phyloP scores from a whole-genome alignment of 53 echinoderm and acorn worm genomes.

The Zoroaster sp. region DNA sequence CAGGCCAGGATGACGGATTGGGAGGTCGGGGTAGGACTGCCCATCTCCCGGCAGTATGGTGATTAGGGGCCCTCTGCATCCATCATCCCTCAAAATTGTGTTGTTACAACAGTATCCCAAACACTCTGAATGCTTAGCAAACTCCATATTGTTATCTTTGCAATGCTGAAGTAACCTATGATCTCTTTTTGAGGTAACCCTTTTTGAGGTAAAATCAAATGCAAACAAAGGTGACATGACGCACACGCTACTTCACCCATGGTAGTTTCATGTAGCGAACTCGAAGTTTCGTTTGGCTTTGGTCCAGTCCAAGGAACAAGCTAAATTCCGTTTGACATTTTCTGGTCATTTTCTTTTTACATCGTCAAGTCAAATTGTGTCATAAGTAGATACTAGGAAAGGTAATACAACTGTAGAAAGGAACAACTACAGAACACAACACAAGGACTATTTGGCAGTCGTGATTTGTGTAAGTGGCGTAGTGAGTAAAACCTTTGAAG shows the following conservation, averaged over 20 bases:
- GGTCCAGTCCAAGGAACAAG: too few relatives aligned
- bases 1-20: not conserved
- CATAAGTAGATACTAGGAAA: too few relatives aligned
- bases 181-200: not conserved
- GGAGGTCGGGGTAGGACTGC: not conserved
- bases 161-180: conserved; percentile 16
- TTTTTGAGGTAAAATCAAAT: not conserved
- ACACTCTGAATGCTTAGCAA: not conserved
- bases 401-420: too few relatives aligned
- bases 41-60: not conserved
- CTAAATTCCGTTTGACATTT: too few relatives aligned
- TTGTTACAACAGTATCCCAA: not conserved
- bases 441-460: too few relatives aligned
- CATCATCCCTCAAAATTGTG: not conserved
- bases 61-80: not conserved
- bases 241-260: too few relatives aligned
- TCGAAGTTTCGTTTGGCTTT: not conserved
- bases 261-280: not conserved
- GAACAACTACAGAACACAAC: too few relatives aligned
- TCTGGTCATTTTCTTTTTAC: too few relatives aligned
- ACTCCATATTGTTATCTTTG: conserved; percentile 24
- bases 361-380: too few relatives aligned
- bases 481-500: too few relatives aligned
- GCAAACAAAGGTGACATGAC: not conserved
- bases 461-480: too few relatives aligned